Evolutionary conservation across 2,113 vertebrate species (phyloP), one percentile per base, ranked within the genome.

Genomic region (Thunnus thynnus): DNA sequence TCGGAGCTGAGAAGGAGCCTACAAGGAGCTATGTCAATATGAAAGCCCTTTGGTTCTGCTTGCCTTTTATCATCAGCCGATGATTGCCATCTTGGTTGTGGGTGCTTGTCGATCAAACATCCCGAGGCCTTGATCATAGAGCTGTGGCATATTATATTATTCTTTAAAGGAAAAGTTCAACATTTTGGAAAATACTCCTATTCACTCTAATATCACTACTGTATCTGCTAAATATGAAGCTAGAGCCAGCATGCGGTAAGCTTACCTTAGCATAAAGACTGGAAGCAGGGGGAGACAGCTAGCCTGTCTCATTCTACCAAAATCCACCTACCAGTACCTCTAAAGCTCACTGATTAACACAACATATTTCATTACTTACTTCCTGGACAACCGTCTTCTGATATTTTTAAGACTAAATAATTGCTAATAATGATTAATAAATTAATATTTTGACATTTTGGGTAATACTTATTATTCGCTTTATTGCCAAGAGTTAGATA

Each of bases 11-110:
- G 86, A 77, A 88, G 76, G 76, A 86, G 80, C 68, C 79, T 62
- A 63, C 57, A 51, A 91, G 81, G 86, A 72, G 75, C 80, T 82
- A 32, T 80, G 86, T 89, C 85, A 92, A 91, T 84, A 91, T 11
- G n/a, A 32, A 47, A 48, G n/a, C 25, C 79, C 64, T 69, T 81
- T 36, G 67, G 64, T 81, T 89, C 69, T 48, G 61, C 61, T 81
- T 16, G 74, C 83, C 79, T 88, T 83, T 87, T 82, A 89, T 79
- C 50, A 30, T 80, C 78, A 86, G 72, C 84, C 86, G 79, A 80
- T 36, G 65, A 66, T 78, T 46, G 51, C 67, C 60, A 72, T 46
- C 56, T 65, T 46, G 30, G 66, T 41, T 67, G 66, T 66, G 80
- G 50, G 69, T 65, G 46, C 83, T 30, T 80, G 71, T 55, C 50